Evolutionary conservation across 1,140 invertebrate species (phyloP).

Genomic region (Antheraea pernyi): DNA sequence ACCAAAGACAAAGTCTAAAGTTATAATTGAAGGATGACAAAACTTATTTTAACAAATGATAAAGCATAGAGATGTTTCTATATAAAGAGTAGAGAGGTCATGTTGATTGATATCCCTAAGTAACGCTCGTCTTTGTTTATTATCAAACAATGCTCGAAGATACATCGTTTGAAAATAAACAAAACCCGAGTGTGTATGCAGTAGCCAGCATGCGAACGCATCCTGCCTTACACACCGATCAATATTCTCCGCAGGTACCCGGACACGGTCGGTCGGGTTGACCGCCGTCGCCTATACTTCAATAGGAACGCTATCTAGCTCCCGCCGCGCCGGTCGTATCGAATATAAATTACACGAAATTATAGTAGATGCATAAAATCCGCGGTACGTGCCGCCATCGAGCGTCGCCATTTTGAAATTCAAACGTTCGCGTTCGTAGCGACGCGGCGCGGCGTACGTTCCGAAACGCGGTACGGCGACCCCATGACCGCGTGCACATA

Average conservation of each 20-base stretch:
- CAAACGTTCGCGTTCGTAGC: slow-evolving; percentile 17
- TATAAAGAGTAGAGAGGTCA: background rate
- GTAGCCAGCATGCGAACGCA: slow-evolving; percentile 36
- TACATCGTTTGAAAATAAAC: slow-evolving; percentile 31
- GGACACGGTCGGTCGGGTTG: slow-evolving; percentile 49
- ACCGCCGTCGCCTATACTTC: slow-evolving; percentile 46
- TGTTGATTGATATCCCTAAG: slow-evolving; percentile 26
- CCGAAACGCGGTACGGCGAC: slow-evolving; percentile 54
- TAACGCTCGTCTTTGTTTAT: slow-evolving; percentile 22
- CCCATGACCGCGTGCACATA: slow-evolving; percentile 68
- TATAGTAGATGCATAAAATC: slow-evolving; percentile 67
- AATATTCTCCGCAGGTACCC: slow-evolving; percentile 55
- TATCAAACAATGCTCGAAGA: slow-evolving; percentile 26
- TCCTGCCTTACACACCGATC: slow-evolving; percentile 38
- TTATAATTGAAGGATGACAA: too few species aligned
- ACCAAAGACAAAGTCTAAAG: too few species aligned
- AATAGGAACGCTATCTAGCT: slow-evolving; percentile 58
- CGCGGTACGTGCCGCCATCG: slow-evolving; percentile 43
- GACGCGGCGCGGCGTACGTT: slow-evolving; percentile 37
- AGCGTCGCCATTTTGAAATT: slow-evolving; percentile 43
- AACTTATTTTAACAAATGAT: background rate
- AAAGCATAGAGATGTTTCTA: background rate
- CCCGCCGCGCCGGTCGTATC: slow-evolving; percentile 41
- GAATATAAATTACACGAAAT: slow-evolving; percentile 75
- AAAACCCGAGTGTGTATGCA: slow-evolving; percentile 48